phyloP scores from a whole-genome alignment of 2,888 invertebrate species.

The Marronus borbonicus region DNA sequence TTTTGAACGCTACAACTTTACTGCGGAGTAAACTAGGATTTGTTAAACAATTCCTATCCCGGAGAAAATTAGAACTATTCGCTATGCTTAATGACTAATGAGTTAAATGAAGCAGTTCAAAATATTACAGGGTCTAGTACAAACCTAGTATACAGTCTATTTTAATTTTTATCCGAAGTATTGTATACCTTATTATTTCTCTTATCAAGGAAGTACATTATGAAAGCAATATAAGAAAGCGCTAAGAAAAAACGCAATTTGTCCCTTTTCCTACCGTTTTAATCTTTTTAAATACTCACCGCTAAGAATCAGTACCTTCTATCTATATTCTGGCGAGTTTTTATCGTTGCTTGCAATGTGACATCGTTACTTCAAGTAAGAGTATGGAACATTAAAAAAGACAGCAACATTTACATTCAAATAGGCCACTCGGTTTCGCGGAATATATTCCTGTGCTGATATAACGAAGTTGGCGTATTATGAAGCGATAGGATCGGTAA shows the following conservation, averaged over 20 bases:
- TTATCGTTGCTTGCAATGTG: not conserved
- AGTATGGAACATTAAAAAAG: not conserved
- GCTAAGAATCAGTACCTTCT: not conserved
- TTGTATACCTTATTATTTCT: no score
- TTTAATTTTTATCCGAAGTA: no score
- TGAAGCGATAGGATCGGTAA: not conserved
- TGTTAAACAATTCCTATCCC: no score
- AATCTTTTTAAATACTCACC: not conserved
- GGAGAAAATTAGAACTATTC: no score
- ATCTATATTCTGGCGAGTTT: not conserved
- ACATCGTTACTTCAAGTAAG: not conserved
- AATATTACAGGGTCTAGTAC: no score
- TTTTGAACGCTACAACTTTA: no score
- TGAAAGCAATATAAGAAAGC: not conserved
- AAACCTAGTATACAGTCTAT: no score
- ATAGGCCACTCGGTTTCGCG: not conserved
- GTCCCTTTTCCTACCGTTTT: conserved; percentile 1
- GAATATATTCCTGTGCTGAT: not conserved
- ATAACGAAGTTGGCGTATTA: not conserved
- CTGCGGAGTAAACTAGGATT: no score
- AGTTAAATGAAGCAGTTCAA: no score
- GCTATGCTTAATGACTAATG: no score
- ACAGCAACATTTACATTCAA: conserved; percentile 7
- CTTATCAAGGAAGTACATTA: not conserved
- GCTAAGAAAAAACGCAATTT: not conserved